Conservation (phyloP, 2,113 vertebrate species). For the Neogobius melanostomus region DNA sequence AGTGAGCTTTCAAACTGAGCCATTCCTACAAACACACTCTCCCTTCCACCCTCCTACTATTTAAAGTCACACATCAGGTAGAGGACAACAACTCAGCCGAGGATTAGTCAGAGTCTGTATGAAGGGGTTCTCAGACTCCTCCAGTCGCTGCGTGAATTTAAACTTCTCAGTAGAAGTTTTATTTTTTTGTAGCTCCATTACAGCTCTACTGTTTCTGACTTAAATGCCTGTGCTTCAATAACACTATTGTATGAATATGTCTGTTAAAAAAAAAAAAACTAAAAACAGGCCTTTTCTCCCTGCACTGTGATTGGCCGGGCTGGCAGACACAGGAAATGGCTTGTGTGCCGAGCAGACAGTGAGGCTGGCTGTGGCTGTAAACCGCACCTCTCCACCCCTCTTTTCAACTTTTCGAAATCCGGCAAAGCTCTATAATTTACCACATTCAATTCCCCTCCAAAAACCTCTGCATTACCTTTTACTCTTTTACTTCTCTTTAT, state of each 20-base stretch:
- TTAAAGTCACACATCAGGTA: too few species aligned
- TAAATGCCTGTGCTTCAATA: constrained; percentile 39
- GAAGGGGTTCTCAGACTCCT: too few species aligned
- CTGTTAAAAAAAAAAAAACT: constrained; percentile 25
- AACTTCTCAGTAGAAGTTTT: too few species aligned
- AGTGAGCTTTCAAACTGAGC: too few species aligned
- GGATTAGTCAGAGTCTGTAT: too few species aligned
- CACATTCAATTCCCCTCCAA: constrained; percentile 36
- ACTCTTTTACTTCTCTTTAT: not conserved
- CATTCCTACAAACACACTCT: too few species aligned
- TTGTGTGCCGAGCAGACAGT: constrained; percentile 67
- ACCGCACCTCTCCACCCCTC: constrained; percentile 71
- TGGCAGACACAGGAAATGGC: constrained; percentile 73
- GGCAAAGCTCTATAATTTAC: constrained; percentile 40
- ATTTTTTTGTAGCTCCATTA: too few species aligned
- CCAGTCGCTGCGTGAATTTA: too few species aligned
- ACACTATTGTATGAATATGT: constrained; percentile 48
- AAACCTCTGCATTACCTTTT: constrained; percentile 3
- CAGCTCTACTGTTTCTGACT: not conserved
- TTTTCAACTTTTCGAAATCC: constrained; percentile 44
- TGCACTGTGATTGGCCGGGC: constrained; percentile 58
- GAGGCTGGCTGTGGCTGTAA: constrained; percentile 65
- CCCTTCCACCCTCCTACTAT: too few species aligned
- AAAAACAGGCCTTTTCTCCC: constrained; percentile 27
- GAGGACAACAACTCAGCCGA: too few species aligned